Evolutionary conservation across 2,888 invertebrate species (phyloP), one percentile per base, ranked within the genome.

Genomic region (Vandiemenella viatica): DNA sequence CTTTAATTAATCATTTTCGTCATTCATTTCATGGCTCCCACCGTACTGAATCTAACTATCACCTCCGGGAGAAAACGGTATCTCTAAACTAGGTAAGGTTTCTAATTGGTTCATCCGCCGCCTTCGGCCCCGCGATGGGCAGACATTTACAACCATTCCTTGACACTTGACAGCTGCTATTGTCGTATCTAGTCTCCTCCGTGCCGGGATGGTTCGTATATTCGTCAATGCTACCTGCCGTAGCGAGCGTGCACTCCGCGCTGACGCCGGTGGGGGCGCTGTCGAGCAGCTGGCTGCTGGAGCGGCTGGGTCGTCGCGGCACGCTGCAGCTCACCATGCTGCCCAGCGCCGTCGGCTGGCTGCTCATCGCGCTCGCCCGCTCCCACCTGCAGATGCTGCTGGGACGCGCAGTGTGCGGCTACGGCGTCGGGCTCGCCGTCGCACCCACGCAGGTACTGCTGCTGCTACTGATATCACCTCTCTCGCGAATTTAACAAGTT

Each of bases 161-260:
- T n/a, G n/a, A n/a, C n/a, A n/a, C n/a, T n/a, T n/a, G n/a, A n/a
- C n/a, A n/a, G n/a, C n/a, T n/a, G n/a, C n/a, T n/a, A n/a, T n/a
- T n/a, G n/a, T n/a, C n/a, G n/a, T n/a, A n/a, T n/a, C n/a, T n/a
- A n/a, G n/a, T n/a, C n/a, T n/a, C n/a, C n/a, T n/a, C n/a, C n/a
- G n/a, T n/a, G n/a, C n/a, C n/a, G n/a, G n/a, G n/a, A n/a, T n/a
- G n/a, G n/a, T n/a, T n/a, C n/a, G n/a, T n/a, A n/a, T n/a, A n/a
- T n/a, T n/a, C n/a, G n/a, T 6, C 10, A n/a, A 37, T 6, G 37
- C 8, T 13, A 3, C 5, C 5, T 48, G 26, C 61, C 62, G 7
- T 67, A 85, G 85, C 84, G 4, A 82, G 83, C 58, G 75, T 85
- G 10, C 85, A 85, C 61, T 84, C 84, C 21, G 75, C 83, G 48